Conservation (phyloP, 2,797 vertebrate species). For the Chiloscyllium punctatum region DNA sequence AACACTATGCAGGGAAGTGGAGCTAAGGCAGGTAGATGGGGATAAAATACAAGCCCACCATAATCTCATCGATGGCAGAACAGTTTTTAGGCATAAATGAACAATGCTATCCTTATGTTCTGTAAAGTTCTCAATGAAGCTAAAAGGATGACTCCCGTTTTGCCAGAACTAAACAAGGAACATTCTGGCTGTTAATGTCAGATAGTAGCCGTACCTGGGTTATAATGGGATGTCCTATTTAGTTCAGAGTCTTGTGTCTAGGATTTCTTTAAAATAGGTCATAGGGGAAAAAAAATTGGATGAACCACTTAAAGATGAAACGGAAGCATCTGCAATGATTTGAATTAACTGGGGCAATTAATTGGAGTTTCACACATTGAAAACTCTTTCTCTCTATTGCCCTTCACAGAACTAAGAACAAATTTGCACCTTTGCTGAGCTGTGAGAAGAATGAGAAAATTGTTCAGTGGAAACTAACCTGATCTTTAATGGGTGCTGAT, state of each 20-base stretch:
- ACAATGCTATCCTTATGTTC: background rate
- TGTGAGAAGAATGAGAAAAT: background rate
- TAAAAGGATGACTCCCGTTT: background rate
- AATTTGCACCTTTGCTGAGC: background rate
- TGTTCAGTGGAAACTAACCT: background rate
- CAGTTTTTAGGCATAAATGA: background rate
- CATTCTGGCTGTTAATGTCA: background rate
- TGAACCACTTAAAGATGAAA: background rate
- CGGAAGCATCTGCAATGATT: background rate
- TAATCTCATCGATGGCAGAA: background rate
- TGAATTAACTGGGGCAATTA: slow-evolving; percentile 16
- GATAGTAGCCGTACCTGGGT: background rate
- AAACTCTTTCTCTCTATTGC: background rate
- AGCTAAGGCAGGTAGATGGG: background rate
- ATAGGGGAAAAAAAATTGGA: background rate
- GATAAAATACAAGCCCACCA: background rate
- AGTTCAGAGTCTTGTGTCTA: background rate
- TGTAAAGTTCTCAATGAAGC: background rate
- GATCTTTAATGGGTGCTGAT: background rate
- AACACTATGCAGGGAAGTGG: background rate
- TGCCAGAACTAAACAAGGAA: background rate
- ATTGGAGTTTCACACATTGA: background rate
- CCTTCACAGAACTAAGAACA: background rate
- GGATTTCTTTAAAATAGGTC: background rate
- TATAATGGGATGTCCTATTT: background rate